Evolutionary conservation across 1,140 invertebrate genomes (phyloP).

Genomic region (Ruditapes philippinarum): DNA sequence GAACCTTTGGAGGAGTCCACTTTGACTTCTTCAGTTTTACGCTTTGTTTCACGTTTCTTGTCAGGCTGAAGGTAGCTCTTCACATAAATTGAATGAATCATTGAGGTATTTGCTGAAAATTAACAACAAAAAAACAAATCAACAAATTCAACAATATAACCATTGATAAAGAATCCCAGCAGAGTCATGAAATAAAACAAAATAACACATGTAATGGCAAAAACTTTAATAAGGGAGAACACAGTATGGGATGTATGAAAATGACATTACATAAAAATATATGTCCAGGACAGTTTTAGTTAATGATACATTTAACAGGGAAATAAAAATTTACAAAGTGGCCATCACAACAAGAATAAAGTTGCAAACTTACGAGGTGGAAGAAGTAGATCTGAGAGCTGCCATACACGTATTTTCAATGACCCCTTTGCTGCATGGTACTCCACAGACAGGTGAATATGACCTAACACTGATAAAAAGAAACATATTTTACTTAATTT

Average conservation of each 20-base stretch:
- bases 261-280: too few species aligned
- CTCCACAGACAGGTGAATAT: constrained; percentile 84
- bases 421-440: constrained; percentile 81
- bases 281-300: too few species aligned
- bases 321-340: too few species aligned
- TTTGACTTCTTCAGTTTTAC: constrained; percentile 83
- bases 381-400: constrained; percentile 82
- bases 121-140: neutral
- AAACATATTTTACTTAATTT: neutral
- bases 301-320: too few species aligned
- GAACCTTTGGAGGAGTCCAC: constrained; percentile 74
- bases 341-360: too few species aligned
- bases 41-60: constrained; percentile 78
- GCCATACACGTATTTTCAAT: constrained; percentile 84
- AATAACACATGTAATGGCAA: too few species aligned
- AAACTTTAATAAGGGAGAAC: too few species aligned
- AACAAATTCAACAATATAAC: too few species aligned
- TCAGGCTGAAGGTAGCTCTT: constrained; percentile 83
- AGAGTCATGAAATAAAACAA: too few species aligned
- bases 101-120: constrained; percentile 80
- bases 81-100: constrained; percentile 83
- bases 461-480: constrained; percentile 78
- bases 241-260: too few species aligned
- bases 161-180: too few species aligned
- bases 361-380: constrained; percentile 84